A percentile compares a stretch with the other conserved stretches of the same genome.
Conservation (phyloP, 2,888 invertebrate genomes). For the Apocheima hispidaria region DNA sequence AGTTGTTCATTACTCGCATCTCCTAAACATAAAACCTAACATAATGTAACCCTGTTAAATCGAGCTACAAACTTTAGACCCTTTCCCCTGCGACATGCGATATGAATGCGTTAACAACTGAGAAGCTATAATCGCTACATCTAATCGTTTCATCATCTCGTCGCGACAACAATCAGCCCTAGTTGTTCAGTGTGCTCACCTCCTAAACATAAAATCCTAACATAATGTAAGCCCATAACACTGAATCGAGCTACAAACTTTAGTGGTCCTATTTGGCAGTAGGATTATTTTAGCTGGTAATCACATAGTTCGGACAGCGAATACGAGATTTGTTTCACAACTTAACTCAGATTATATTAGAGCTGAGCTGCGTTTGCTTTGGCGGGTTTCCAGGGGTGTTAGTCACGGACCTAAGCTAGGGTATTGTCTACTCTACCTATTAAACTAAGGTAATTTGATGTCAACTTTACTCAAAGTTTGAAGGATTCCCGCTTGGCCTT, state of each 20-base stretch:
- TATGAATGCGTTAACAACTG: too few relatives aligned
- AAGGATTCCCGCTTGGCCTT: slow-evolving; percentile 28
- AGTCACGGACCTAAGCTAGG: slow-evolving; percentile 57
- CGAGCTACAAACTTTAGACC: too few relatives aligned
- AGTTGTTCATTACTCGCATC: too few relatives aligned
- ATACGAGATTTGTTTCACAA: slow-evolving; percentile 70
- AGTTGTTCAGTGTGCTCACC: background rate
- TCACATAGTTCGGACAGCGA: slow-evolving; percentile 51
- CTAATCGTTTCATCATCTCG: too few relatives aligned
- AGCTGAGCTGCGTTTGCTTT: slow-evolving; percentile 72
- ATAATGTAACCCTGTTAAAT: too few relatives aligned
- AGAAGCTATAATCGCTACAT: too few relatives aligned
- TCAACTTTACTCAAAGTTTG: slow-evolving; percentile 41
- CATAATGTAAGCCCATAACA: slow-evolving; percentile 35
- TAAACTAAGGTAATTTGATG: slow-evolving; percentile 47
- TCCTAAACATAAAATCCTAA: slow-evolving; percentile 1
- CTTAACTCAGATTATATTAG: slow-evolving; percentile 77
- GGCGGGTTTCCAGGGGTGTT: slow-evolving; percentile 69
- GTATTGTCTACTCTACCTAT: slow-evolving; percentile 48
- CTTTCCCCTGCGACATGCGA: too few relatives aligned
- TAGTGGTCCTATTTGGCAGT: slow-evolving; percentile 34
- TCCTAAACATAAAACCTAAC: too few relatives aligned
- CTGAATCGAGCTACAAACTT: slow-evolving; percentile 24
- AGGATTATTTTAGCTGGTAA: slow-evolving; percentile 51
- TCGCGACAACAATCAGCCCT: too few relatives aligned